Base-by-base conservation (phyloP, 2,888 invertebrate species). In the Trypoxylon attenuatum region DNA sequence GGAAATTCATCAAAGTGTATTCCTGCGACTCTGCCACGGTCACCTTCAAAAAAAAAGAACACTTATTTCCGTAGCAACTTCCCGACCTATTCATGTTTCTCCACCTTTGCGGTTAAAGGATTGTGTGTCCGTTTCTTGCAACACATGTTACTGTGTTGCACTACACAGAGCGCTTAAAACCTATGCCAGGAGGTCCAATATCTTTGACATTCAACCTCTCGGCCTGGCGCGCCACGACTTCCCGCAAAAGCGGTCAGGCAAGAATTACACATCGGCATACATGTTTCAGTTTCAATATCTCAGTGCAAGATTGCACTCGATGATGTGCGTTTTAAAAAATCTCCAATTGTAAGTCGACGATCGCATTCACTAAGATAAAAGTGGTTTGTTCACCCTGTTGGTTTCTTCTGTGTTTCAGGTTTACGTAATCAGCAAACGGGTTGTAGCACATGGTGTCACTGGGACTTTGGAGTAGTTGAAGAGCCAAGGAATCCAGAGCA, bases 371-470 rank as follows among this genome's bases (percentile, higher is more conserved):
- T n/a, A n/a, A n/a, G n/a, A n/a, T n/a, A n/a, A n/a, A 4, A 13
- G 33, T 13, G 13, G 13, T 33, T 13, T 33, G 33, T 4, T 10
- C 33, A 13, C 33, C 10, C 13, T 10, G 10, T 33, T 3, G 38
- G 22, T 59, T 60, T 15, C n/a, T 15, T 16, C n/a, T 25, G 3
- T 13, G 33, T 5, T 53, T 27, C 72, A 81, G 75, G 56, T 52
- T 33, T 56, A 52, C 68, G 73, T 69, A 65, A 74, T 72, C 70
- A 68, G 45, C 55, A 59, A 65, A 69, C 69, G 63, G 56, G 77
- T 63, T 4, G 33, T 13, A 13, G 33, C 33, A 33, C 66, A 61
- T 62, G 52, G 68, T 72, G 63, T 66, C 68, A 47, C 13, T 52
- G 19, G 58, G 54, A 39, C 46, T 42, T 57, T 29, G 15, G 54